These are phyloP conservation scores for Phyllotreta cruciferae DNA, from an alignment of 2,888 invertebrate genomes.

Conservation along the genomic window DNA sequence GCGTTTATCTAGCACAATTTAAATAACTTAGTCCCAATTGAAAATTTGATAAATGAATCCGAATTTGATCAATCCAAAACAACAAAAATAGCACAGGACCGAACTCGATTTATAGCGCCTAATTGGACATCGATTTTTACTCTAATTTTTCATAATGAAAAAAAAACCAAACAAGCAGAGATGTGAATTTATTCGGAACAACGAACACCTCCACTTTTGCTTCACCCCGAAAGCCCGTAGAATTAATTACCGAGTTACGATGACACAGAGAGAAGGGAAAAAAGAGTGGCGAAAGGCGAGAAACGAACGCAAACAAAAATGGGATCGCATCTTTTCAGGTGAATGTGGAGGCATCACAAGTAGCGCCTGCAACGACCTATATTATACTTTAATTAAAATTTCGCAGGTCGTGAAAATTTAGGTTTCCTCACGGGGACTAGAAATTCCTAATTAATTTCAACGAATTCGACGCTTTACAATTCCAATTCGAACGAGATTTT, in stretches of 20 bases:
- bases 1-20: conserved; percentile 7
- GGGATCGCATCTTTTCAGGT: conserved; percentile 31
- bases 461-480: too few species aligned
- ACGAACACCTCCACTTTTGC: conserved; percentile 10
- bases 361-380: conserved; percentile 35
- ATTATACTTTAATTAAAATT: conserved; percentile 42
- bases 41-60: conserved; percentile 11
- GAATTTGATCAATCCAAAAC: not conserved
- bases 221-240: conserved; percentile 20
- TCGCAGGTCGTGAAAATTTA: conserved; percentile 37
- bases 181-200: conserved; percentile 4
- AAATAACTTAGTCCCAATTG: conserved; percentile 9
- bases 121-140: conserved; percentile 1
- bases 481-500: too few species aligned
- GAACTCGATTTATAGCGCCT: not conserved
- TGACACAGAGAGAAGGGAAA: conserved; percentile 3
- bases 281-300: conserved; percentile 4
- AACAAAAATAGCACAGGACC: too few species aligned
- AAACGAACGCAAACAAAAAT: conserved; percentile 11
- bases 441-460: too few species aligned
- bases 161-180: not conserved
- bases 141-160: not conserved
- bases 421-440: conserved; percentile 20
- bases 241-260: conserved; percentile 28
- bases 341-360: conserved; percentile 29